These are phyloP conservation scores for Camelus bactrianus DNA, from an alignment of 2,113 vertebrate species.

Conservation along the genomic window DNA sequence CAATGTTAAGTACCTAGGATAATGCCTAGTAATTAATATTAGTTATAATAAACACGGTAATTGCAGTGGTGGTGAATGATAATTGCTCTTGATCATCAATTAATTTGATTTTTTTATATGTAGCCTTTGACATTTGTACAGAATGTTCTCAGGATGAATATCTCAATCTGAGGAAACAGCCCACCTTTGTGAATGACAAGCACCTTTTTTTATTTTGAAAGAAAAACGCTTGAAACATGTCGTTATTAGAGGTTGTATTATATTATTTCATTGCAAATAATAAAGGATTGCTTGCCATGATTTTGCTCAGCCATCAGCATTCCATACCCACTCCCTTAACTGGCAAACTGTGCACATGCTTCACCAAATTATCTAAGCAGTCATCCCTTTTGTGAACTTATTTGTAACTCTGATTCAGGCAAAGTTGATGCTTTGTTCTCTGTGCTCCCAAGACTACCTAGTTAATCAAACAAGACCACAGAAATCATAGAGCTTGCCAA, in stretches of 20 bases:
- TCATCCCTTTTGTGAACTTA: not conserved
- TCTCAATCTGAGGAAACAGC: not conserved
- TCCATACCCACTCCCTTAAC: not conserved
- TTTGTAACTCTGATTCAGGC: not conserved
- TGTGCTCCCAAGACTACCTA: not conserved
- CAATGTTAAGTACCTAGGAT: not conserved
- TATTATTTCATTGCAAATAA: not conserved
- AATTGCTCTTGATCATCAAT: not conserved
- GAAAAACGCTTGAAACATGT: not conserved
- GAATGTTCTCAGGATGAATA: not conserved
- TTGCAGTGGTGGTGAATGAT: not conserved
- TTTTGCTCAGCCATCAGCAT: not conserved
- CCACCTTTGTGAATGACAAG: not conserved
- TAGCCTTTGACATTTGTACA: not conserved
- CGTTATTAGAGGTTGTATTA: not conserved
- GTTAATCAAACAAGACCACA: not conserved
- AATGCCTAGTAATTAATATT: not conserved
- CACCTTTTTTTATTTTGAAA: not conserved
- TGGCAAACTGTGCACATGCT: not conserved
- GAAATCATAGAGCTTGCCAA: not conserved
- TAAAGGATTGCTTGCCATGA: not conserved
- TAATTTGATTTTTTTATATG: slow-evolving; percentile 32
- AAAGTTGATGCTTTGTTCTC: not conserved
- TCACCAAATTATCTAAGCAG: not conserved
- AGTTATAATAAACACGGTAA: not conserved